These are phyloP conservation scores for Poicephalus gulielmi DNA, from an alignment of 2,113 vertebrate genomes.

Conservation along the genomic window DNA sequence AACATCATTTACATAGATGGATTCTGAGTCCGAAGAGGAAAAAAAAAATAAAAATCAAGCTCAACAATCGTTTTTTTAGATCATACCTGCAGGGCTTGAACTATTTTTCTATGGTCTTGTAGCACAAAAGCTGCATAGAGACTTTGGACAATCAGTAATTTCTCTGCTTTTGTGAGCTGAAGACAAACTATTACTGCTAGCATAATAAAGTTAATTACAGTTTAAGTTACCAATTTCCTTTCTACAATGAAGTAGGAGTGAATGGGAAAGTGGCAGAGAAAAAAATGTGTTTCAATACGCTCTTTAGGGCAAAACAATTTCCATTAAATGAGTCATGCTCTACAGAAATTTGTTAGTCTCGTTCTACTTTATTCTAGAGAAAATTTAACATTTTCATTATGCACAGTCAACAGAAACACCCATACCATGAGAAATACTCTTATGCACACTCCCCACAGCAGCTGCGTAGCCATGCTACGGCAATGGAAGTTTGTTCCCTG, in stretches of 20 bases:
- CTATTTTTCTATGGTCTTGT: background rate
- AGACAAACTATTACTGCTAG: background rate
- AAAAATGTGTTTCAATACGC: fast-evolving
- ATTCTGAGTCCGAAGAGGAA: background rate
- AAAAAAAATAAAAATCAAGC: background rate
- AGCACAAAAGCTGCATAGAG: background rate
- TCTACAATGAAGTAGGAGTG: background rate
- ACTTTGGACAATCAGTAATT: background rate
- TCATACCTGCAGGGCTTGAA: background rate
- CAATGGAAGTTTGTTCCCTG: fast-evolving
- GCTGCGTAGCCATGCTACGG: fast-evolving
- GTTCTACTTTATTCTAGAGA: fast-evolving
- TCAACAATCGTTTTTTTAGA: background rate
- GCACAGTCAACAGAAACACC: background rate
- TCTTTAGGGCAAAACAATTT: background rate
- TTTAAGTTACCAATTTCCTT: background rate
- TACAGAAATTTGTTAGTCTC: background rate
- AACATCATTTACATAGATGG: background rate
- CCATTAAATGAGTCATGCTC: fast-evolving
- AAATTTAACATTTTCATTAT: fast-evolving
- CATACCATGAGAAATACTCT: fast-evolving
- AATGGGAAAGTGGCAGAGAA: fast-evolving
- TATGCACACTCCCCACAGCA: fast-evolving
- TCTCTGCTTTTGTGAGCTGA: background rate
- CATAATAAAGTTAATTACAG: background rate